These are phyloP conservation scores for Aphrocallistes beatrix DNA, from an alignment of 37 sponge, comb jelly and placozoan species.

Conservation along the genomic window DNA sequence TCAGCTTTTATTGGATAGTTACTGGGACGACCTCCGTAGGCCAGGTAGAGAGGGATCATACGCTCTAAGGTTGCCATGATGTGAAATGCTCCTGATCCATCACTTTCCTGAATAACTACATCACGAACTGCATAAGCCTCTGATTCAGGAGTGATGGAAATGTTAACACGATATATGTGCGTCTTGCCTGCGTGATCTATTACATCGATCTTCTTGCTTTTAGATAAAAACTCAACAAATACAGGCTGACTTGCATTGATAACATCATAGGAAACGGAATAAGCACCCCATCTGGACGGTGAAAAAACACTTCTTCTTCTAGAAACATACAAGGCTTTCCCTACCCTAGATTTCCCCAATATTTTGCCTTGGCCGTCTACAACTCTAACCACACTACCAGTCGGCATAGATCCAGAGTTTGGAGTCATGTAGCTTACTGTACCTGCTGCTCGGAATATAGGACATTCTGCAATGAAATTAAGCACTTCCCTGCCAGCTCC, in stretches of 20 bases:
- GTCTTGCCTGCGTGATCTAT: neutral
- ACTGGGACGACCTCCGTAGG: neutral
- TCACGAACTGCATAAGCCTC: neutral
- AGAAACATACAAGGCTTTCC: neutral
- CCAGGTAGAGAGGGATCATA: constrained; percentile 3
- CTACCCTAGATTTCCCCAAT: neutral
- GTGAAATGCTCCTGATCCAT: neutral
- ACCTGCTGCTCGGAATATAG: neutral
- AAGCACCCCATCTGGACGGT: too few relatives aligned
- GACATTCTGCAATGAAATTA: neutral
- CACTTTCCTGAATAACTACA: neutral
- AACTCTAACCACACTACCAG: neutral
- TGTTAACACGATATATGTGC: neutral
- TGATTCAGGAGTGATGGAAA: neutral
- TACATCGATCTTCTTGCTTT: neutral
- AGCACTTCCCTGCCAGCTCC: neutral
- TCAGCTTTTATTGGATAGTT: neutral
- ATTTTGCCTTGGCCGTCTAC: neutral
- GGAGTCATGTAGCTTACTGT: neutral
- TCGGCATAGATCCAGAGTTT: neutral
- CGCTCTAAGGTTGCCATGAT: neutral
- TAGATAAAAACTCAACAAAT: neutral
- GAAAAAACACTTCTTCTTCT: too few relatives aligned
- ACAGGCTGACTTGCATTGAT: too few relatives aligned
- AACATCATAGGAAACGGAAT: neutral